Base-by-base conservation (phyloP, 2,797 vertebrate species). In the Enteromius viviparus region DNA sequence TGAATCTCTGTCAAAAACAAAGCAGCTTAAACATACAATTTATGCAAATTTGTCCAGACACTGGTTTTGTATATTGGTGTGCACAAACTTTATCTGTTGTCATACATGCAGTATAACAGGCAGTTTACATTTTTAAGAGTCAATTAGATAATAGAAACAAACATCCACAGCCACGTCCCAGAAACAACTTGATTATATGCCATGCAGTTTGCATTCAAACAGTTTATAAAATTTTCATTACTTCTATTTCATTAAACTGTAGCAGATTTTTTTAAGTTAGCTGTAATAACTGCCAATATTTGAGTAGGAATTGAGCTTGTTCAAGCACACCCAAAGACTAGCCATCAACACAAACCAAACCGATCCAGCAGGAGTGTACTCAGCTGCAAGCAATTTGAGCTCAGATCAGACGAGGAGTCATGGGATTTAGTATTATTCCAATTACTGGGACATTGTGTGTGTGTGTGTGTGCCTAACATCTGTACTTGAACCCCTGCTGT, bases 331-430 rank as follows among this genome's bases (percentile, higher is more conserved):
- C 70, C 68, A 84, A 69, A 66, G 53, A 84, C 65, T 71, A 62
- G 45, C 66, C 32, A 72, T 60, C 37, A 65, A 78, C 60, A 45
- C 29, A 84, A 71, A 83, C 80, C 23, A 53, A 81, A 78, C 34
- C n/a, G 32, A 82, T 51, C 62, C 58, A 82, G 9, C 80, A 80
- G 21, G 45, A 78, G 71, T 83, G 77, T 83, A 83, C 77, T 86
- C 85, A 86, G 81, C 85, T 83, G 77, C 77, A 79, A 83, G 81
- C 81, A 83, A 75, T 86, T 79, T 86, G 62, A 86, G 70, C 60
- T 76, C 49, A 21, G 76, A 86, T 86, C 81, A 72, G 81, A 72
- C 71, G 81, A 80, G 76, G 70, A 76, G 62, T 26, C 76, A 80
- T 77, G 74, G 82, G 66, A 84, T 71, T 80, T 77, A 77, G 81